phyloP scores from a whole-genome alignment of 2,888 invertebrate species.

The Cerastoderma edule region DNA sequence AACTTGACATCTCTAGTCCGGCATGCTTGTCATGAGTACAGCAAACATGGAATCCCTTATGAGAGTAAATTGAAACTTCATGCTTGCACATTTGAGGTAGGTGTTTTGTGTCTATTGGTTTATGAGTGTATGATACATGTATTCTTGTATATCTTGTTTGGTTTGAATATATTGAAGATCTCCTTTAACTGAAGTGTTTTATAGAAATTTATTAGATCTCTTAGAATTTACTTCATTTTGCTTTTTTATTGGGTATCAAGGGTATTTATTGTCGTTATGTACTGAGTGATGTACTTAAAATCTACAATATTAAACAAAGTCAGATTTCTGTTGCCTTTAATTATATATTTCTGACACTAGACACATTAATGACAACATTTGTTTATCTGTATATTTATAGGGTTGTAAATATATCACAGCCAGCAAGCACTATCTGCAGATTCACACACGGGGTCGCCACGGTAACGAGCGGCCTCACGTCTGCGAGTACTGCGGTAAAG shows the following conservation, averaged over 20 bases:
- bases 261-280: too few species aligned
- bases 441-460: constrained; percentile 43
- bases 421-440: constrained; percentile 38
- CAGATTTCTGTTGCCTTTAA: too few species aligned
- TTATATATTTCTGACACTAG: too few species aligned
- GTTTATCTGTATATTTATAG: constrained; percentile 10
- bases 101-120: constrained; percentile 19
- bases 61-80: constrained; percentile 37
- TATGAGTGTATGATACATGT: constrained; percentile 40
- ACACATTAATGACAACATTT: too few species aligned
- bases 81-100: constrained; percentile 41
- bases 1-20: constrained; percentile 31
- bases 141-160: too few species aligned
- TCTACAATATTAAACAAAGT: too few species aligned
- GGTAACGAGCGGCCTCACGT: constrained; percentile 46
- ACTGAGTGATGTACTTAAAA: not conserved
- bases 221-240: not conserved
- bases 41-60: constrained; percentile 51
- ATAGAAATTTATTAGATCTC: not conserved
- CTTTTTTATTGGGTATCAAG: not conserved
- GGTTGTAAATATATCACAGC: constrained; percentile 45
- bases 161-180: too few species aligned
- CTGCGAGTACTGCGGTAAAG: constrained; percentile 52
- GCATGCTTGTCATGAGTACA: constrained; percentile 45
- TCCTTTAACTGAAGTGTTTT: too few species aligned